A percentile compares a stretch with the other conserved stretches of the same genome.
Conservation (phyloP, 2,797 vertebrate species). For the Hyperoplus lanceolatus region DNA sequence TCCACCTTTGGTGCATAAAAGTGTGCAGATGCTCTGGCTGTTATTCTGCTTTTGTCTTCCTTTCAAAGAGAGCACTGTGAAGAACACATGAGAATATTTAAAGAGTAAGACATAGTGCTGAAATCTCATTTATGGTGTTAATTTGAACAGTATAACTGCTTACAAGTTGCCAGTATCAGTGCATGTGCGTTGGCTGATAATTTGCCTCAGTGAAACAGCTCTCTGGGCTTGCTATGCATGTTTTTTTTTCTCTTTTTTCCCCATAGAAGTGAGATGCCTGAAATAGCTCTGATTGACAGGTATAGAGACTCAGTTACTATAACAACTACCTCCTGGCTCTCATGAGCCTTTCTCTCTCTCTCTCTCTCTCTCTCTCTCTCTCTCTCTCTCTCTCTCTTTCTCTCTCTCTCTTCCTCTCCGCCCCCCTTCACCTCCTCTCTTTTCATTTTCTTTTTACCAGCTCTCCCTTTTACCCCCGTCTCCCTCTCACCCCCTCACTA, state of each 20-base stretch:
- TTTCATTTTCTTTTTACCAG: conserved; percentile 64
- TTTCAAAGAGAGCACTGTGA: conserved; percentile 22
- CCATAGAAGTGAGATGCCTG: conserved; percentile 72
- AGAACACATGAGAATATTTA: conserved; percentile 37
- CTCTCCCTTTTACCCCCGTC: conserved; percentile 60
- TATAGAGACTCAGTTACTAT: conserved; percentile 84
- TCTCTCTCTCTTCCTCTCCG: conserved; percentile 19
- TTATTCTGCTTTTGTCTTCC: conserved; percentile 19
- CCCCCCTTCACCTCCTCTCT: conserved; percentile 50
- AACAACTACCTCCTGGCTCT: conserved; percentile 83
- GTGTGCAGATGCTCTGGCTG: conserved; percentile 14
- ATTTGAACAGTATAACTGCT: conserved; percentile 57
- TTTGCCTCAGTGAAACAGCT: conserved; percentile 47
- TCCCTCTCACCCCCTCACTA: conserved; percentile 64
- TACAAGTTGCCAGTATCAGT: conserved; percentile 52
- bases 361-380: conserved; percentile 11
- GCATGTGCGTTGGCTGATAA: conserved; percentile 59
- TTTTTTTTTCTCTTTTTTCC: conserved; percentile 13
- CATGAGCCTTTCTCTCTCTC: conserved; percentile 60
- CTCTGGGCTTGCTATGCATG: conserved; percentile 48
- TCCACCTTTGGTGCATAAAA: conserved; percentile 1
- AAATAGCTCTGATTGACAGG: conserved; percentile 84
- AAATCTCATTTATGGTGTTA: conserved; percentile 62
- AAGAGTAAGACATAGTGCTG: conserved; percentile 45
- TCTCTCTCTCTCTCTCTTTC: conserved; percentile 32